A percentile compares a stretch with the other conserved stretches of the same genome.
These are phyloP conservation scores for Amia ocellicauda DNA, from an alignment of 2,113 vertebrate species.

Conservation along the genomic window DNA sequence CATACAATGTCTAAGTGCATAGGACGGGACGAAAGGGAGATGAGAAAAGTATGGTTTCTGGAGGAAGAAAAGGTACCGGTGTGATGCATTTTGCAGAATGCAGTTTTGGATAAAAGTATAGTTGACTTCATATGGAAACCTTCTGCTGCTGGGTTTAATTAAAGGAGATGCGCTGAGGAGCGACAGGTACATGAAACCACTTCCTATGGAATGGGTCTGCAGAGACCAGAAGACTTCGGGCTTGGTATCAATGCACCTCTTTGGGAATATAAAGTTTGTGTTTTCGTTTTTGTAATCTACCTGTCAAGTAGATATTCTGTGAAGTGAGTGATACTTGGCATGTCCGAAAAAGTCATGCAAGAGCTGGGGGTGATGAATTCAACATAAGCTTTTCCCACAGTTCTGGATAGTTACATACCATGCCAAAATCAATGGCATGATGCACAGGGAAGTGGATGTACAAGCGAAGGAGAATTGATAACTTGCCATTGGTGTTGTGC, in stretches of 20 bases:
- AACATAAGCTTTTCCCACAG: no score
- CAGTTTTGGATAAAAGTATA: slow-evolving; percentile 11
- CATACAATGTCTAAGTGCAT: no score
- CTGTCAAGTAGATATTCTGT: neutral
- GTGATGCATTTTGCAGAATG: neutral
- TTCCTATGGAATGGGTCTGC: slow-evolving; percentile 15
- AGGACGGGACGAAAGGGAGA: neutral
- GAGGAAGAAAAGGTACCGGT: neutral
- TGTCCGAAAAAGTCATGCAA: neutral
- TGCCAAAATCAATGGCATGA: neutral
- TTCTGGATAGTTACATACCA: no score
- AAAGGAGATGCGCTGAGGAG: slow-evolving; percentile 14
- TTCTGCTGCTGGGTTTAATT: slow-evolving; percentile 7
- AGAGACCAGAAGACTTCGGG: neutral
- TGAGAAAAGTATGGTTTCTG: neutral
- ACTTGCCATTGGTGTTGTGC: slow-evolving; percentile 5
- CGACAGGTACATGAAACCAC: slow-evolving; percentile 8
- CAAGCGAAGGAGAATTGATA: neutral
- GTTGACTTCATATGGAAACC: slow-evolving; percentile 18
- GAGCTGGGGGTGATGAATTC: no score
- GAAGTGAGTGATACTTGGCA: neutral
- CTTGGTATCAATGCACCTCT: neutral
- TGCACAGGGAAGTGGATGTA: neutral
- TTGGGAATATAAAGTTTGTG: slow-evolving; percentile 2
- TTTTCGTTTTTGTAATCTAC: slow-evolving; percentile 2